Evolutionary conservation across 2,797 vertebrate species (phyloP), one percentile per base, ranked within the genome.

Genomic region (Choloepus didactylus): DNA sequence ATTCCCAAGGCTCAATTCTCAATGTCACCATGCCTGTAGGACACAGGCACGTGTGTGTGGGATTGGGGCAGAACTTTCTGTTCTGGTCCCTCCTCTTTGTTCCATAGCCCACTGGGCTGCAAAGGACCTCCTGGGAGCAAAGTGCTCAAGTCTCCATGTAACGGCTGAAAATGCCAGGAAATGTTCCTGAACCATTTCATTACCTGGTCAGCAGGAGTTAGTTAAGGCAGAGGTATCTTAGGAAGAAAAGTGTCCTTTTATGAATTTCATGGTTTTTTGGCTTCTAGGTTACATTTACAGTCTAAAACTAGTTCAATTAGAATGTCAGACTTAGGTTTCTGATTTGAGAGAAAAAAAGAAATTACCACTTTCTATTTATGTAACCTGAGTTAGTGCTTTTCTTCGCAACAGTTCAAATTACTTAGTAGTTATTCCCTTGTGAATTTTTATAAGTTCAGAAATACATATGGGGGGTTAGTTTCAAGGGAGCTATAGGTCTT

Each of bases 271-370:
- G 31, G 72, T 44, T 92, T 93, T 87, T 60, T 82, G 70, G 35
- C 77, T 66, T 84, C 70, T 44, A 85, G 64, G 76, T 85, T 56
- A 79, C 77, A 93, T 84, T 92, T 81, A 90, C 1, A 73, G 27
- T 76, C 25, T 27, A 56, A 95, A 94, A 51, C 29, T 35, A 60
- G 38, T 38, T 79, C 23, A 88, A 51, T 69, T 56, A 66, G 75
- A 93, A 84, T 91, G 87, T 89, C 35, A 84, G 41, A 35, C 29
- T 66, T 82, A 9, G 15, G 51, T 66, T 83, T 89, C 56, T 77
- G 80, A 91, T 41, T 38, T 79, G 44, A 94, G 6, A 6, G 54
- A 94, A 89, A 72, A 54, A 95, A 94, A 94, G 51, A 94, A 93
- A 94, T 89, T 35, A 72, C 54, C 49, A 87, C 54, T 23, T 94